Percentiles rank a stretch among this genome's conserved stretches.
phyloP scores from a whole-genome alignment of 2,888 invertebrate species.

The Stenolophus ochropezus region DNA sequence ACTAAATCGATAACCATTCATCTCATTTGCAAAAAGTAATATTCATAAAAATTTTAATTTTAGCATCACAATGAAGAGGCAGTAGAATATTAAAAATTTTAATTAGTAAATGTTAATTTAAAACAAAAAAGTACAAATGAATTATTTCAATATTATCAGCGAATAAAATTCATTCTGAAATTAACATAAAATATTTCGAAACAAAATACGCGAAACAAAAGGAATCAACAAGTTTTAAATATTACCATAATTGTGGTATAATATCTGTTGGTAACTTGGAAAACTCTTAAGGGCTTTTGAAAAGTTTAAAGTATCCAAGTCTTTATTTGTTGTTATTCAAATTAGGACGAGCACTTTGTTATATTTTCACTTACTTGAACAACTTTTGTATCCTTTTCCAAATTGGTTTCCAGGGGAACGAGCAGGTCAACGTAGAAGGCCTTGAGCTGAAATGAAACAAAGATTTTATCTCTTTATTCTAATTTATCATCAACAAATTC shows the following conservation, averaged over 20 bases:
- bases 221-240: slow-evolving; percentile 34
- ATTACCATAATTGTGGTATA: slow-evolving; percentile 47
- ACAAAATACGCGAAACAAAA: background rate
- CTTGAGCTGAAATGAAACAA: slow-evolving; percentile 85
- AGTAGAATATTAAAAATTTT: background rate
- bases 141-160: background rate
- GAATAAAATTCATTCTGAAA: background rate
- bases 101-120: slow-evolving; percentile 5
- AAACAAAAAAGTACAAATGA: background rate
- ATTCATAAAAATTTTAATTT: background rate
- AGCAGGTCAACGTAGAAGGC: slow-evolving; percentile 95
- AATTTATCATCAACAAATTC: too few species aligned
- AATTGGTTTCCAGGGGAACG: slow-evolving; percentile 93
- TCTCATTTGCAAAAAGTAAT: background rate
- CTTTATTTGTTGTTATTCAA: slow-evolving; percentile 45
- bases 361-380: slow-evolving; percentile 81
- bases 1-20: background rate
- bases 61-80: background rate
- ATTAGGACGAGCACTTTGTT: background rate
- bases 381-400: slow-evolving; percentile 95
- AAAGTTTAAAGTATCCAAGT: slow-evolving; percentile 30
- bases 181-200: background rate
- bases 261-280: slow-evolving; percentile 31
- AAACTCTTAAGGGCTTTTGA: slow-evolving; percentile 26
- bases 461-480: too few species aligned